Base-by-base conservation (phyloP, 2,888 invertebrate species). In the Yponomeuta plumbellus region DNA sequence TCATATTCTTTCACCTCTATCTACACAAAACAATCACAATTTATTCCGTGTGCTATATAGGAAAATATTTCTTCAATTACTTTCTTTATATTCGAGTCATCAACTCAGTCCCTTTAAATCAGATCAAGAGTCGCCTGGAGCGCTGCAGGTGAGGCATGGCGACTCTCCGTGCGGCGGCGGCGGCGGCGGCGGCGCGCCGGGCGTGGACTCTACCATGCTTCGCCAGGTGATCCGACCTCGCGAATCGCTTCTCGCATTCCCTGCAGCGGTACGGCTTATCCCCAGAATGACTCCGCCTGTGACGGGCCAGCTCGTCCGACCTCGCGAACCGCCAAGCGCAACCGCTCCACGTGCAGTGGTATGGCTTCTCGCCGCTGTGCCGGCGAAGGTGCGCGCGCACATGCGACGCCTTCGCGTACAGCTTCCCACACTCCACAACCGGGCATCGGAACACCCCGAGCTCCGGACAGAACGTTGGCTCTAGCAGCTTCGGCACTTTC, bases 311-410 rank as follows among this genome's bases (percentile, higher is more conserved):
- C 85, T 98, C 98, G 81, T 98, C 98, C 0, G 98, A 98, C 67
- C 98, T 93, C 21, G 98, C 98, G 89, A 98, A 98, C 73, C 96
- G 93, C 98, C 98, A 98, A 44, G 94, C 94, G 83, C 98, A 98
- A 61, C 95, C 96, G 4, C 93, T 91, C 95, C 95, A 95, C 66
- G 93, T 94, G 80, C 95, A 95, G 11, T 92, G 88, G 77, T 95
- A 95, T 0, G 95, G 95, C 76, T 95, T 95, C 79, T 95, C 95
- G 0, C 97, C 97, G 21, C 95, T 95, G 83, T 98, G 97, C 39
- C 97, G 92, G 17, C 97, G 92, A 71, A 97, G 83, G 78, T 98
- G 98, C 10, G 97, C 97, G 75, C 97, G 96, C 58, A 98, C 92
- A 80, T 98, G 97, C 0, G 97, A 97, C 1, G 97, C 95, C 80